A percentile compares a stretch with the other conserved stretches of the same genome.
phyloP scores from a whole-genome alignment of 2,888 invertebrate genomes.

The Oscheius sp. region DNA sequence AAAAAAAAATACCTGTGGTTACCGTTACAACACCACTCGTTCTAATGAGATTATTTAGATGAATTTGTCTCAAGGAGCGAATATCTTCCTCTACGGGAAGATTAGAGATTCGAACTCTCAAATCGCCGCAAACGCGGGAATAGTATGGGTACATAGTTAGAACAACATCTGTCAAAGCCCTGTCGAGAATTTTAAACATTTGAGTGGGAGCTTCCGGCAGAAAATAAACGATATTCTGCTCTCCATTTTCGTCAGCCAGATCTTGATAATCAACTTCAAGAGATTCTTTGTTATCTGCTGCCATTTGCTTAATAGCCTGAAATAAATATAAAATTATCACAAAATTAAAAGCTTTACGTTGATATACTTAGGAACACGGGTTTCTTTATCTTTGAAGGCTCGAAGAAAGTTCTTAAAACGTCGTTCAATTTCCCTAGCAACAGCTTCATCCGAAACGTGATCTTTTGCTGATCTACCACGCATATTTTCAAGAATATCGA shows the following conservation, averaged over 20 bases:
- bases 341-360: conserved; percentile 3
- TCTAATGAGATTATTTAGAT: conserved; percentile 90
- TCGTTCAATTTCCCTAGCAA: conserved; percentile 93
- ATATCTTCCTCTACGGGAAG: conserved; percentile 94
- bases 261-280: conserved; percentile 90
- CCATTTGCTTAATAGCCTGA: conserved; percentile 63
- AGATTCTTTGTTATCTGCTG: conserved; percentile 78
- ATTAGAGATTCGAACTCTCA: conserved; percentile 84
- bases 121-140: conserved; percentile 89
- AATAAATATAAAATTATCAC: neutral
- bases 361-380: conserved; percentile 60
- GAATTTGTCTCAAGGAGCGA: conserved; percentile 82
- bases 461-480: conserved; percentile 92
- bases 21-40: conserved; percentile 93
- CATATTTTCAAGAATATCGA: conserved; percentile 96
- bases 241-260: conserved; percentile 81
- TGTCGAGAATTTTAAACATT: conserved; percentile 64
- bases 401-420: conserved; percentile 71
- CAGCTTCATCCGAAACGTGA: conserved; percentile 95
- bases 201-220: conserved; percentile 90
- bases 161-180: conserved; percentile 79
- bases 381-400: conserved; percentile 43
- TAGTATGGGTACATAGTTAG: conserved; percentile 93
- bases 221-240: conserved; percentile 94
- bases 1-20: conserved; percentile 78